Evolutionary conservation across 2,113 vertebrate genomes (phyloP).

Genomic region (Oreotrochilus melanogaster): DNA sequence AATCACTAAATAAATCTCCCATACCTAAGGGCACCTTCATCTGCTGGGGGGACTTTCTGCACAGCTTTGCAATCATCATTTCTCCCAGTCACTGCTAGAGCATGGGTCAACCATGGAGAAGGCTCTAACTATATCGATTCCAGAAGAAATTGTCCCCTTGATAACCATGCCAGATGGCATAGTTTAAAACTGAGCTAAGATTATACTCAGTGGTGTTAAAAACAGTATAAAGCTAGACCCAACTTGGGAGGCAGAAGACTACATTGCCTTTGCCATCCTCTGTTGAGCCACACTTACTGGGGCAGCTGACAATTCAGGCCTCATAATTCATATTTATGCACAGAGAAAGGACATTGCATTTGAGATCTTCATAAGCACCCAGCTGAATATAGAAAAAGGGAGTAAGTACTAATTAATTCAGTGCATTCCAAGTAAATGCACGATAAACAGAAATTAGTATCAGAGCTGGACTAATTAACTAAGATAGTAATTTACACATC

Average conservation of each 20-base stretch:
- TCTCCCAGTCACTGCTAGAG: not conserved
- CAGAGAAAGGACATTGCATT: not conserved
- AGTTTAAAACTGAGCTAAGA: constrained; percentile 11
- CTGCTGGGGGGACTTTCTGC: not conserved
- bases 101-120: not conserved
- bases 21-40: not conserved
- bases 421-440: not conserved
- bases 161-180: constrained; percentile 23
- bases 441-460: not conserved
- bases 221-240: not conserved
- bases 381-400: not conserved
- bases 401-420: constrained; percentile 3
- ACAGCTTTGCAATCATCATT: not conserved
- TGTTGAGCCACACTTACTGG: not conserved
- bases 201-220: not conserved
- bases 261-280: not conserved
- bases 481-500: not conserved
- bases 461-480: constrained; percentile 29
- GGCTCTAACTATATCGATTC: not conserved
- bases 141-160: constrained; percentile 3
- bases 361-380: not conserved
- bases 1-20: not conserved
- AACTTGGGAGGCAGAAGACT: not conserved
- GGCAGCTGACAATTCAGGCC: not conserved
- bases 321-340: not conserved